A percentile compares a stretch with the other conserved stretches of the same genome.
Evolutionary conservation across 2,113 vertebrate species (phyloP).

Genomic region (Nothoprocta perdicaria): DNA sequence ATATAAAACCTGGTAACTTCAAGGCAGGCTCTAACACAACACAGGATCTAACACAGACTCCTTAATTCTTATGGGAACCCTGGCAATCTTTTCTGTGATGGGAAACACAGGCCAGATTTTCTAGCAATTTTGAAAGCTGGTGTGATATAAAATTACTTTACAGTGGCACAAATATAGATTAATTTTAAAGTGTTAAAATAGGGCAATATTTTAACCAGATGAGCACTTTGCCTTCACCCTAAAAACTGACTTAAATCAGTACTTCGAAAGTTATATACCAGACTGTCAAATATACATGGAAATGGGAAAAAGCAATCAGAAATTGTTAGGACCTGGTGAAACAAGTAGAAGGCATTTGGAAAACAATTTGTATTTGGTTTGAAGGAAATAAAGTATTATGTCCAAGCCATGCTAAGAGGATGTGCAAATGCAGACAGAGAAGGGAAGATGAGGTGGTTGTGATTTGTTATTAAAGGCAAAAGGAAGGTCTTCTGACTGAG

Average conservation of each 20-base stretch:
- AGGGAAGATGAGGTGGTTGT: not conserved
- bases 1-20: not conserved
- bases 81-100: not conserved
- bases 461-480: not conserved
- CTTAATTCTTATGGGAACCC: not conserved
- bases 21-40: not conserved
- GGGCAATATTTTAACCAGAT: accelerated
- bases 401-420: not conserved
- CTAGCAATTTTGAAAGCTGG: not conserved
- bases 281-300: not conserved
- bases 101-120: not conserved
- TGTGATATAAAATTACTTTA: not conserved
- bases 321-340: not conserved
- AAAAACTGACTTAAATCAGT: not conserved
- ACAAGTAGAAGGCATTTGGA: not conserved
- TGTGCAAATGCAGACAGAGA: not conserved
- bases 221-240: not conserved
- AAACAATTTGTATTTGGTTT: not conserved
- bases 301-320: not conserved
- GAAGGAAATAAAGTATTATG: not conserved
- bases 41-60: not conserved
- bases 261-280: not conserved
- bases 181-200: not conserved
- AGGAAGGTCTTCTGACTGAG: not conserved
- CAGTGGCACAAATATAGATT: not conserved